These are phyloP conservation scores for Tylochromis polylepis DNA, from an alignment of 2,113 vertebrate species.

Conservation along the genomic window DNA sequence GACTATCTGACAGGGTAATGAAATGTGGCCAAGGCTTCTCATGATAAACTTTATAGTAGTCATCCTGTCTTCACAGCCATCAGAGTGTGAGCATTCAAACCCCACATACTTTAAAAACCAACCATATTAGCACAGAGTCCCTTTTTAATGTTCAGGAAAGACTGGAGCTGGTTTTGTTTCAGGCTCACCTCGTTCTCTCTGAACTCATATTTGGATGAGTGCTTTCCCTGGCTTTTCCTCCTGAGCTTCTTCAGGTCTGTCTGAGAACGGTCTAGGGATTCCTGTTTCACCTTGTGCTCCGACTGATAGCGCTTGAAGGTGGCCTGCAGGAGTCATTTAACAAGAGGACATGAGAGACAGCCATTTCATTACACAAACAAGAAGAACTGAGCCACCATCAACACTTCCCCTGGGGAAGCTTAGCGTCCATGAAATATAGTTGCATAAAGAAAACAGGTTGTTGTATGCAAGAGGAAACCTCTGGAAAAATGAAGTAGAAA, in stretches of 20 bases:
- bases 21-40: not conserved
- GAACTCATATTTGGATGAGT: constrained; percentile 83
- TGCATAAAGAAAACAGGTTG: not conserved
- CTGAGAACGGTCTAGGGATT: constrained; percentile 90
- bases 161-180: not conserved
- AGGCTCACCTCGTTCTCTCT: constrained; percentile 88
- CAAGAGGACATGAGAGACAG: not conserved
- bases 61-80: not conserved
- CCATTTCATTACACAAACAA: not conserved
- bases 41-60: not conserved
- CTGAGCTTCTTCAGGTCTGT: constrained; percentile 91
- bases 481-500: not conserved
- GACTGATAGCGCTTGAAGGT: constrained; percentile 94
- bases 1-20: not conserved
- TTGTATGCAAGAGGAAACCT: not conserved
- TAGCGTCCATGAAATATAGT: not conserved
- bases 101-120: not conserved
- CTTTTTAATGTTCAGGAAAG: not conserved
- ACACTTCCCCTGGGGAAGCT: not conserved
- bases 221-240: constrained; percentile 92
- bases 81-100: not conserved
- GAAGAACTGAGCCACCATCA: not conserved
- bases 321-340: constrained; percentile 73
- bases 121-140: not conserved
- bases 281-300: constrained; percentile 86